A percentile compares a stretch with the other conserved stretches of the same genome.
These are phyloP conservation scores for Paramuricea clavata DNA, from an alignment of 92 coral and sea anemone genomes.

Conservation along the genomic window DNA sequence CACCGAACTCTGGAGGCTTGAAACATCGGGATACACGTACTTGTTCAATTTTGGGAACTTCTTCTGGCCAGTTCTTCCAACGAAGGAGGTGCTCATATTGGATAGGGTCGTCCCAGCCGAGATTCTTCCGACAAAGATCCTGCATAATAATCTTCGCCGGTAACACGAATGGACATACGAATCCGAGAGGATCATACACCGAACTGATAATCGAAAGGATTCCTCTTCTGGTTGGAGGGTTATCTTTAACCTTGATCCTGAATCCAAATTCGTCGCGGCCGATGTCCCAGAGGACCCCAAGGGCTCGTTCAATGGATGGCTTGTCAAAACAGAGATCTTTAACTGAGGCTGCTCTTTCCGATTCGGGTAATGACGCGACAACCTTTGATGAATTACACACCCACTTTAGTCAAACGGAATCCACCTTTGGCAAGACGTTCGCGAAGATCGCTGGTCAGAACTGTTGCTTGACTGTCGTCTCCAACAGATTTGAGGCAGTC, in stretches of 20 bases:
- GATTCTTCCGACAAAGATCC: too few relatives aligned
- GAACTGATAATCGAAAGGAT: not conserved
- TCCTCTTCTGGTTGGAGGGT: not conserved
- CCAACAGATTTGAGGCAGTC: not conserved
- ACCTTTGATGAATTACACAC: not conserved
- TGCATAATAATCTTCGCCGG: not conserved
- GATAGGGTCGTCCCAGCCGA: not conserved
- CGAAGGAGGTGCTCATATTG: not conserved
- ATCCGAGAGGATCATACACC: not conserved
- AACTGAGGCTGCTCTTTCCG: too few relatives aligned
- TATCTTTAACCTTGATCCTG: not conserved
- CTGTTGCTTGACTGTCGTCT: not conserved
- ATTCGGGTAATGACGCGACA: not conserved
- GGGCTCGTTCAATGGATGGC: not conserved
- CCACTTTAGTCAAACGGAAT: constrained; percentile 4
- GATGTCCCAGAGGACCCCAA: not conserved
- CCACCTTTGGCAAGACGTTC: not conserved
- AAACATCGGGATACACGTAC: not conserved
- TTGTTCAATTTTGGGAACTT: not conserved
- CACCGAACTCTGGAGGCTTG: constrained; percentile 1
- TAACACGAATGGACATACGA: too few relatives aligned
- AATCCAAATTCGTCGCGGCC: not conserved
- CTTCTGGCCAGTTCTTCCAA: not conserved
- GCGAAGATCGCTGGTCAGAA: not conserved
- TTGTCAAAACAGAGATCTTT: not conserved